Evolutionary conservation across 2,797 vertebrate genomes (phyloP).

Genomic region (Agapornis canus): DNA sequence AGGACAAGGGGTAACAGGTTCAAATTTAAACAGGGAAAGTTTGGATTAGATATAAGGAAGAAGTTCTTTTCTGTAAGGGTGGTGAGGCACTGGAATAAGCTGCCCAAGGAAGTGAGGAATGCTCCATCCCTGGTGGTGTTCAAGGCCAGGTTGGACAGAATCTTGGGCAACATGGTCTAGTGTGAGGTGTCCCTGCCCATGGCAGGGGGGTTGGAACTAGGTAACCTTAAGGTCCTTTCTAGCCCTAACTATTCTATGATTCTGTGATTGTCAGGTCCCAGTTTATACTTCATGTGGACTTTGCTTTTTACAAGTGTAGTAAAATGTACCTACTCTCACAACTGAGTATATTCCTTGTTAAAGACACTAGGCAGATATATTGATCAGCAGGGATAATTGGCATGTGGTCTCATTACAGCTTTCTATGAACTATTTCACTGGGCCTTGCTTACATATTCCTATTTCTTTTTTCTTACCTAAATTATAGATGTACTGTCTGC

Average conservation of each 20-base stretch:
- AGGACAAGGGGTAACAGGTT: not conserved
- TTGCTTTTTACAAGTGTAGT: not conserved
- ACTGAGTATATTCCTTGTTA: not conserved
- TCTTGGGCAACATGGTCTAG: not conserved
- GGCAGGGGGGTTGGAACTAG: not conserved
- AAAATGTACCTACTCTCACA: not conserved
- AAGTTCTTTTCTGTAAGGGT: not conserved
- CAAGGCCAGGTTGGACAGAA: not conserved
- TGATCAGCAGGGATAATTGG: not conserved
- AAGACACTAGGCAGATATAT: not conserved
- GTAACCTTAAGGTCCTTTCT: not conserved
- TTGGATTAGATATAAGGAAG: not conserved
- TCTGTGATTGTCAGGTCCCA: not conserved
- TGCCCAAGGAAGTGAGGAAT: not conserved
- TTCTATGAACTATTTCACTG: not conserved
- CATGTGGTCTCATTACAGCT: not conserved
- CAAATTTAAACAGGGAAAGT: not conserved
- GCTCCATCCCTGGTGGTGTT: not conserved
- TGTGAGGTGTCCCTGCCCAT: not conserved
- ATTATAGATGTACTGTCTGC: not conserved
- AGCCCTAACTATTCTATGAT: not conserved
- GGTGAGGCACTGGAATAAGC: not conserved
- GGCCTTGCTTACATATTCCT: not conserved
- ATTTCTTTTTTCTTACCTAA: not conserved
- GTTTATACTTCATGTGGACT: not conserved